Evolutionary conservation across 1,140 invertebrate species (phyloP).

Genomic region (Drosophila pseudoobscura): DNA sequence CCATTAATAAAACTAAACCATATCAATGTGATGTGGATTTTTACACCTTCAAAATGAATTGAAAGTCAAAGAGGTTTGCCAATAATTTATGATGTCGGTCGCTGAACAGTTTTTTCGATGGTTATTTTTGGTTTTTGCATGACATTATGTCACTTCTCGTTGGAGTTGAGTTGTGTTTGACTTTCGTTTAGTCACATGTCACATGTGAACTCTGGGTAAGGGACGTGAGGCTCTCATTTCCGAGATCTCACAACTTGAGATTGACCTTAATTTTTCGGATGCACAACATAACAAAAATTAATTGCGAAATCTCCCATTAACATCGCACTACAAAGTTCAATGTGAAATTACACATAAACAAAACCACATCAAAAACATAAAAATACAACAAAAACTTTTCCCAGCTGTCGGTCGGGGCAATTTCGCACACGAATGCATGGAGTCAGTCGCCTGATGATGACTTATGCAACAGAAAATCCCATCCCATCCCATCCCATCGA

Average conservation of each 20-base stretch:
- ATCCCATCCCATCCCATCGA: neutral
- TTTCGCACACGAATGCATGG: constrained; percentile 47
- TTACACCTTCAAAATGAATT: constrained; percentile 14
- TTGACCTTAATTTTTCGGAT: constrained; percentile 43
- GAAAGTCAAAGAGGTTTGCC: constrained; percentile 3
- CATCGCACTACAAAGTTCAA: constrained; percentile 44
- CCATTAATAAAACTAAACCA: constrained; percentile 10
- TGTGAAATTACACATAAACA: constrained; percentile 39
- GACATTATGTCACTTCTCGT: constrained; percentile 39
- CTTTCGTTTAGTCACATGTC: constrained; percentile 37
- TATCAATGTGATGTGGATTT: constrained; percentile 11
- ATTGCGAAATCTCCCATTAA: constrained; percentile 45
- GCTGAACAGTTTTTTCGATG: constrained; percentile 18
- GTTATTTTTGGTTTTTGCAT: constrained; percentile 30
- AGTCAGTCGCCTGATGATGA: constrained; percentile 10
- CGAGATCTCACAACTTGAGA: neutral
- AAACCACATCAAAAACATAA: constrained; percentile 22
- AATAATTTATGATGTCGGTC: constrained; percentile 32
- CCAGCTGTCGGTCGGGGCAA: constrained; percentile 34
- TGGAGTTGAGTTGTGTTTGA: constrained; percentile 24
- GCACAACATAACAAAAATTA: constrained; percentile 10
- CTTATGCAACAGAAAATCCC: constrained; percentile 40
- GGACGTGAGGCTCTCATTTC: constrained; percentile 11
- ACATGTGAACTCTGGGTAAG: constrained; percentile 26
- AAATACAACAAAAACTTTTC: constrained; percentile 61